A percentile compares a stretch with the other conserved stretches of the same genome.
phyloP scores from a whole-genome alignment of 1,140 invertebrate species.

The Artemia franciscana region DNA sequence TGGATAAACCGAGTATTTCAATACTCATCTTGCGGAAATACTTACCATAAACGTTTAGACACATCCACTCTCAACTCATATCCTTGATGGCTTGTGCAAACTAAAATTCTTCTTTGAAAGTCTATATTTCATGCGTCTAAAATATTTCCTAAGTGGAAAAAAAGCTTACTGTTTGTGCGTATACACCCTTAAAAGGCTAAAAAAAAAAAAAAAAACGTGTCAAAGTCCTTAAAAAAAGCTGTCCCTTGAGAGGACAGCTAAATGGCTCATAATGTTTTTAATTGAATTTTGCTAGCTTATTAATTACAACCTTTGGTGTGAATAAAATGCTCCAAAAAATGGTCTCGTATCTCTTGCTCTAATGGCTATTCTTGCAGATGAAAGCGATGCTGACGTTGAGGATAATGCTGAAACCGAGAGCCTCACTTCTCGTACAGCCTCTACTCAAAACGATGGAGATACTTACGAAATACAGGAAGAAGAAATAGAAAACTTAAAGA shows the following conservation, averaged over 20 bases:
- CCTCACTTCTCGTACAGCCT: neutral
- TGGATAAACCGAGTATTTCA: no score
- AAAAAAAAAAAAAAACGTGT: slow-evolving; percentile 6
- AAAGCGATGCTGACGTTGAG: slow-evolving; percentile 51
- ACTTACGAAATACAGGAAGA: neutral
- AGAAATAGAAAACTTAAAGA: neutral
- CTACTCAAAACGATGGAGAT: neutral
- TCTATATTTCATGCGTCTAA: no score
- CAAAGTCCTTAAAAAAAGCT: neutral
- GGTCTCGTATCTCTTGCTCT: neutral
- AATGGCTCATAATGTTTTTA: neutral
- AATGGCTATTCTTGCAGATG: slow-evolving; percentile 13
- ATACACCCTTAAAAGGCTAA: slow-evolving; percentile 9
- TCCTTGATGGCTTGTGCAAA: no score
- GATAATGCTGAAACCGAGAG: slow-evolving; percentile 40
- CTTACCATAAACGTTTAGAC: no score
- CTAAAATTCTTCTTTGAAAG: no score
- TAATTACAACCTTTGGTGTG: slow-evolving; percentile 11
- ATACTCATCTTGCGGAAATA: no score
- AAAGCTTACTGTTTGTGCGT: no score
- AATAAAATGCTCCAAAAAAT: slow-evolving; percentile 1
- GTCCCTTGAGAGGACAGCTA: neutral
- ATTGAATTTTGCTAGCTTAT: neutral
- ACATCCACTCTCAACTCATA: no score
- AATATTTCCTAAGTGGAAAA: no score